Base-by-base conservation (phyloP, 2,113 vertebrate genomes). In the Sinocyclocheilus maitianheensis region DNA sequence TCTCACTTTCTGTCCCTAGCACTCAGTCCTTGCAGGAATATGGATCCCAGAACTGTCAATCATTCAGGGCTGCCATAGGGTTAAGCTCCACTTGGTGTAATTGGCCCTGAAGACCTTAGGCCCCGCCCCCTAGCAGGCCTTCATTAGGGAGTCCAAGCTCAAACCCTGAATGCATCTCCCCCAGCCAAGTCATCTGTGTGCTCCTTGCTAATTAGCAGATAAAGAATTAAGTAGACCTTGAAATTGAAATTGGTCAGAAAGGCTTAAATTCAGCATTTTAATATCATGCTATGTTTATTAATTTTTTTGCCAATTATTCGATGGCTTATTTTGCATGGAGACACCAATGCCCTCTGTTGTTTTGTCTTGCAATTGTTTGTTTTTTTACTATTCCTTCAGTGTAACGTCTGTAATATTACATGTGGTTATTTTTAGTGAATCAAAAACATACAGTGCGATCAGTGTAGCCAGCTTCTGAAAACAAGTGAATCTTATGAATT, bases 161-260 rank as follows among this genome's bases (percentile, higher is more conserved):
- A 90, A 91, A 94, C 97, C 97, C 97, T 97, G 37, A 97, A 82
- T 97, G 96, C 96, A 97, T 94, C 92, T 87, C 95, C 96, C 95
- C 93, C 96, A 96, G 96, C 95, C 96, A 94, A 96, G 96, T 92
- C 96, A 95, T 97, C 97, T 94, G 95, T 96, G 96, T 96, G 95
- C 95, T 95, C 93, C 92, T 93, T 94, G 91, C 96, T 97, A 97
- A 98, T 98, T 97, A 97, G 96, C 96, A 97, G 96, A 96, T 97
- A 96, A 91, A 93, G 97, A 98, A 97, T 97, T 96, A 97, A 98
- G 97, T 92, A 87, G 97, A 98, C 96, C 97, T 98, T 98, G 97
- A 99, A 99, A 99, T 98, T 98, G 97, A 97, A 97, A 97, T 96
- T 96, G 97, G 95, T 92, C 93, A 51, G 74, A 93, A 93, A 93